Evolutionary conservation across 1,140 invertebrate species (phyloP).

Genomic region (Hetaerina americana): DNA sequence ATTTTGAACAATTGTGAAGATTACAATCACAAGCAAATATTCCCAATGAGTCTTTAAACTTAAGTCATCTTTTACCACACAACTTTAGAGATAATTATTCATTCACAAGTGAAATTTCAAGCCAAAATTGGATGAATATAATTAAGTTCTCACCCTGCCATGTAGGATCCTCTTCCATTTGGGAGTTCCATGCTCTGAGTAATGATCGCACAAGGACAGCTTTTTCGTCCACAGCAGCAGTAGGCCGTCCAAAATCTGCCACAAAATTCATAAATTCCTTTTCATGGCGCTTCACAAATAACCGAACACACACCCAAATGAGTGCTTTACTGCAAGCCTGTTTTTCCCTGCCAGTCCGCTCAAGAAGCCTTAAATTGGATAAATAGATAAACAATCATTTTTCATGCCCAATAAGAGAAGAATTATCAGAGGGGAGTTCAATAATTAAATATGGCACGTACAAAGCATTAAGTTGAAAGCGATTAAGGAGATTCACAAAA

Average conservation of each 20-base stretch:
- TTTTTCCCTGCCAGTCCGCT: not conserved
- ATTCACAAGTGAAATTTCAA: too few species aligned
- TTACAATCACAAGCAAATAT: too few species aligned
- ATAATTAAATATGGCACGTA: too few species aligned
- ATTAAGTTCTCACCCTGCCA: constrained; percentile 46
- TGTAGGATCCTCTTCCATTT: constrained; percentile 51
- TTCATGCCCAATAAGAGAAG: not conserved
- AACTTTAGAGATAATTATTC: too few species aligned
- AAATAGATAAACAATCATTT: not conserved
- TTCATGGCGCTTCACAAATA: constrained; percentile 46
- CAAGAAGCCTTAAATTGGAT: not conserved
- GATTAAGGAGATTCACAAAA: too few species aligned
- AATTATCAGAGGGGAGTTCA: too few species aligned
- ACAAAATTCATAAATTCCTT: constrained; percentile 50
- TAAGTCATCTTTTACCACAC: too few species aligned
- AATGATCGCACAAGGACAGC: constrained; percentile 57
- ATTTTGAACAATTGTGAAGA: too few species aligned
- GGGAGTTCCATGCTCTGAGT: constrained; percentile 37
- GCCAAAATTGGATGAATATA: not conserved
- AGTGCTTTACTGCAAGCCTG: constrained; percentile 39
- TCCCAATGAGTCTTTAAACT: too few species aligned
- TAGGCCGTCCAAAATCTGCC: constrained; percentile 58
- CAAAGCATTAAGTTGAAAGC: too few species aligned
- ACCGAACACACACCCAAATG: constrained; percentile 39
- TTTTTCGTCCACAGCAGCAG: constrained; percentile 63